Conservation (phyloP, 2,113 vertebrate genomes). For the Xyliphius kryptos region DNA sequence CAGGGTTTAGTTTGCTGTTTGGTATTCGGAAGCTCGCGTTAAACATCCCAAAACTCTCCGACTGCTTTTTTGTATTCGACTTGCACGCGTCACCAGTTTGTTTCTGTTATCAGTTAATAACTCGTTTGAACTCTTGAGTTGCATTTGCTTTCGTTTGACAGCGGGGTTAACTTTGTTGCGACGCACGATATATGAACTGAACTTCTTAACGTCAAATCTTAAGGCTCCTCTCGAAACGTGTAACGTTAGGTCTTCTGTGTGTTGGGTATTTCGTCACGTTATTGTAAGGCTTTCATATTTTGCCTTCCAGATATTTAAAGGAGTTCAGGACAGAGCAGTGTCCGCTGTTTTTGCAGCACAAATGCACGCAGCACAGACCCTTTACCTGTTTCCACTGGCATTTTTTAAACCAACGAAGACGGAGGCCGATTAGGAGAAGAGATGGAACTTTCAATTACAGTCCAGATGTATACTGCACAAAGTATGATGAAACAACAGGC, state of each 20-base stretch:
- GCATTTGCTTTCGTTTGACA: too few species aligned
- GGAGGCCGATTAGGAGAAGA: constrained; percentile 81
- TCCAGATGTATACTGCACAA: constrained; percentile 89
- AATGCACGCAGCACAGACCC: constrained; percentile 89
- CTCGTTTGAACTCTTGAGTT: too few species aligned
- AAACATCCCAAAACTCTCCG: constrained; percentile 8
- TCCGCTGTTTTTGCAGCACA: constrained; percentile 89
- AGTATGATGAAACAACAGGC: constrained; percentile 90
- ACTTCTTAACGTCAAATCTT: too few species aligned
- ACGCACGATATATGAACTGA: too few species aligned
- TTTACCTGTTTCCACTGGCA: constrained; percentile 96
- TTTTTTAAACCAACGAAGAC: constrained; percentile 87
- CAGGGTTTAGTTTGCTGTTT: constrained; percentile 28
- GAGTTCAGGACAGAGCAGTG: constrained; percentile 94
- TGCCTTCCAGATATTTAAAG: constrained; percentile 79
- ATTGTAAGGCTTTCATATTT: too few species aligned
- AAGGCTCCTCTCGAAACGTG: too few species aligned
- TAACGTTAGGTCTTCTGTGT: too few species aligned
- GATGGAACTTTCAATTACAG: constrained; percentile 95
- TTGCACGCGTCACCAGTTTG: not conserved
- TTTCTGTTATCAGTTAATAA: too few species aligned
- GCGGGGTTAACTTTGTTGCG: too few species aligned
- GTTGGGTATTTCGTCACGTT: too few species aligned
- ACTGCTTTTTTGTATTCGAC: not conserved
- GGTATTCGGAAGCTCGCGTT: constrained; percentile 12